These are phyloP conservation scores for Leptinotarsa undecemlineata DNA, from an alignment of 1,140 invertebrate species.

Conservation along the genomic window DNA sequence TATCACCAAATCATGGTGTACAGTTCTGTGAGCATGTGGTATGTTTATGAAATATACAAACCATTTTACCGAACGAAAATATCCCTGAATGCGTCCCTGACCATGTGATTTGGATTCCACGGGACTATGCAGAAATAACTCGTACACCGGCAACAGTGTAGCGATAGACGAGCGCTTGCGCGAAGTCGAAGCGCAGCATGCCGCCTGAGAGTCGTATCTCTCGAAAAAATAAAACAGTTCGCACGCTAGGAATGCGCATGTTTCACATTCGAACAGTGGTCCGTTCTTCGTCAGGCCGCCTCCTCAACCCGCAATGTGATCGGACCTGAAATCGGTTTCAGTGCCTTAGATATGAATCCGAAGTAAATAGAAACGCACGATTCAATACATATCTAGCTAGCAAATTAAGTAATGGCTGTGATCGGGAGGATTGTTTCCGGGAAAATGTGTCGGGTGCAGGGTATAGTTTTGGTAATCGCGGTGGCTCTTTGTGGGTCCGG, in stretches of 20 bases:
- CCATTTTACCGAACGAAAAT: too few species aligned
- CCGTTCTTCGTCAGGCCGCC: conserved; percentile 4
- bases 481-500: conserved; percentile 1
- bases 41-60: too few species aligned
- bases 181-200: neutral
- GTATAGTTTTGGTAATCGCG: conserved; percentile 9
- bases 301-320: neutral
- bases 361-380: neutral
- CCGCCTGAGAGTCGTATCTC: neutral
- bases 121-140: too few species aligned
- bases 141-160: neutral
- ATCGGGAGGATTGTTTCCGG: conserved; percentile 10
- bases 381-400: neutral
- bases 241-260: conserved; percentile 15
- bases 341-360: conserved; percentile 26
- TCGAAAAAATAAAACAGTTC: conserved; percentile 20
- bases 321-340: conserved; percentile 7
- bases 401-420: conserved; percentile 17
- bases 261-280: neutral
- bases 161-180: neutral
- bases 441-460: conserved; percentile 22
- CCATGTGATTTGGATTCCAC: neutral
- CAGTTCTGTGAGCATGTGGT: too few species aligned
- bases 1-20: too few species aligned
- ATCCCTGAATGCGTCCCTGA: neutral